These are phyloP conservation scores for Caenorhabditis parvicauda DNA, from an alignment of 2,888 invertebrate species.

Conservation along the genomic window DNA sequence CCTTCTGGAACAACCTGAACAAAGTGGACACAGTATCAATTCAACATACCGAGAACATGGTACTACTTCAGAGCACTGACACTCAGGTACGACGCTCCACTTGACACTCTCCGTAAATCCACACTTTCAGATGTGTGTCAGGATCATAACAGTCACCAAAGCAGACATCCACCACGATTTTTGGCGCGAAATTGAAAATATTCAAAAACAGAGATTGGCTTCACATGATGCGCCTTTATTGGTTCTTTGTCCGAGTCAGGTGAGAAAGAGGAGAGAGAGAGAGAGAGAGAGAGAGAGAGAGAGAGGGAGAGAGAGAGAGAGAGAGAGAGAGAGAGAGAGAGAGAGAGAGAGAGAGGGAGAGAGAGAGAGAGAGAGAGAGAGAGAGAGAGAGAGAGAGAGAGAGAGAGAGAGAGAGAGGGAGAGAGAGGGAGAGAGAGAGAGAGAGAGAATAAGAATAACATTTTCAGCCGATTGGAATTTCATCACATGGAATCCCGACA, in stretches of 20 bases:
- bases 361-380: no score
- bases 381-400: no score
- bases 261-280: no score
- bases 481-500: constrained; percentile 8
- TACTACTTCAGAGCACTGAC: constrained; percentile 36
- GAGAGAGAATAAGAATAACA: background rate
- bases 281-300: no score
- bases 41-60: constrained; percentile 35
- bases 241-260: constrained; percentile 20
- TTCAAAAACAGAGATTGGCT: constrained; percentile 43
- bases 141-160: constrained; percentile 40
- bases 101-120: constrained; percentile 1
- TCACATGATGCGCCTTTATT: constrained; percentile 40
- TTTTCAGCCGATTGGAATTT: constrained; percentile 2
- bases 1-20: constrained; percentile 21
- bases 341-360: no score
- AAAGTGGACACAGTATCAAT: constrained; percentile 27
- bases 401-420: no score
- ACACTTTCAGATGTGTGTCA: constrained; percentile 40
- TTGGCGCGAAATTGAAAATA: constrained; percentile 58
- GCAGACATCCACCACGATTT: constrained; percentile 44
- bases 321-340: no score
- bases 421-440: no score
- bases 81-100: constrained; percentile 25
- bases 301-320: no score